These are phyloP conservation scores for Temnopleurus reevesii DNA, from an alignment of 53 echinoderm and acorn worm species.

Conservation along the genomic window DNA sequence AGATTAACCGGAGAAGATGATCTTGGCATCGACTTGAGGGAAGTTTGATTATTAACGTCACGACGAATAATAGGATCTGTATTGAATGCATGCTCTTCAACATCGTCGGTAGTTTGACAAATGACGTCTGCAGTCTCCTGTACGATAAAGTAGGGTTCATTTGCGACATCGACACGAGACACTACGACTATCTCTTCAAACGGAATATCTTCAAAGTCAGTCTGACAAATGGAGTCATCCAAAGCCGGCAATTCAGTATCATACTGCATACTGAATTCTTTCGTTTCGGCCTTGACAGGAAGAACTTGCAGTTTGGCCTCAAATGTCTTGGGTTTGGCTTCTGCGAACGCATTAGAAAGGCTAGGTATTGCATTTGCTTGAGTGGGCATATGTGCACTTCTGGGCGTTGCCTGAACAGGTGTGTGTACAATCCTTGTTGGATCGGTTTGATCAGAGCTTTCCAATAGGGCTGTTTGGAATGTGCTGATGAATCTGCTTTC, in stretches of 20 bases:
- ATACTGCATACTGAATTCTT: constrained; percentile 25
- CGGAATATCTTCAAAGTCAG: constrained; percentile 50
- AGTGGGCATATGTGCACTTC: background rate
- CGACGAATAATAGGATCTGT: background rate
- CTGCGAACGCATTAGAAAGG: background rate
- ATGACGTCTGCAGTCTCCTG: constrained; percentile 20
- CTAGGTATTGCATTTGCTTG: background rate
- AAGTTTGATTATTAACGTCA: constrained; percentile 11
- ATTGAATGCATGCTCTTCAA: constrained; percentile 35
- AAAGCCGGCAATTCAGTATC: constrained; percentile 2
- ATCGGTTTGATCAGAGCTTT: constrained; percentile 30
- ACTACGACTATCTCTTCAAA: constrained; percentile 53
- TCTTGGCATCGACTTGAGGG: background rate
- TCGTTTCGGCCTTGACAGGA: constrained; percentile 28
- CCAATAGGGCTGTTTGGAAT: constrained; percentile 37
- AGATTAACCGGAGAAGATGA: background rate
- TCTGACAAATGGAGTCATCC: constrained; percentile 25
- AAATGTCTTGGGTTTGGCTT: constrained; percentile 43
- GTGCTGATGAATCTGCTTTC: constrained; percentile 46
- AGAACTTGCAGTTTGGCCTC: constrained; percentile 48
- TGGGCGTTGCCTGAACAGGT: background rate
- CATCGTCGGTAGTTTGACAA: constrained; percentile 8
- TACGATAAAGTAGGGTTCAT: background rate
- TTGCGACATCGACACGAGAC: background rate
- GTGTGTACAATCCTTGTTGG: background rate